These are phyloP conservation scores for Drosophila asahinai DNA, from an alignment of 1,140 invertebrate genomes.

Conservation along the genomic window DNA sequence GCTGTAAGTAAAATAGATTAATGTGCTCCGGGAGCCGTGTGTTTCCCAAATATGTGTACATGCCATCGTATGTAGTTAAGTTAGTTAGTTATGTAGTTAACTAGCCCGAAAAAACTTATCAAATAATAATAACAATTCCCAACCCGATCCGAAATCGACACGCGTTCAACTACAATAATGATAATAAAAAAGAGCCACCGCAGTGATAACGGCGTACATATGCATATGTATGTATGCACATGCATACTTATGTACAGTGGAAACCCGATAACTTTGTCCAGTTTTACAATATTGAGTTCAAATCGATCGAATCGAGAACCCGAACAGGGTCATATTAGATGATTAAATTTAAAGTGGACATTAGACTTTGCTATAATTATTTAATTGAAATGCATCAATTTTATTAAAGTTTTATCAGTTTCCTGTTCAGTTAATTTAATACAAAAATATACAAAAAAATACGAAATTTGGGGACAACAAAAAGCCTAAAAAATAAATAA, in stretches of 20 bases:
- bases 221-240: neutral
- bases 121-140: slow-evolving; percentile 8
- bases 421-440: too few relatives aligned
- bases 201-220: slow-evolving; percentile 26
- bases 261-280: neutral
- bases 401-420: too few relatives aligned
- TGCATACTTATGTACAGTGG: slow-evolving; percentile 5
- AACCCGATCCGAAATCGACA: slow-evolving; percentile 23
- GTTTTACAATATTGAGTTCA: too few relatives aligned
- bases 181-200: slow-evolving; percentile 32
- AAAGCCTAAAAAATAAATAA: too few relatives aligned
- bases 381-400: too few relatives aligned
- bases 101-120: neutral
- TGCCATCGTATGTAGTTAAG: neutral
- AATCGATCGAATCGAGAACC: too few relatives aligned
- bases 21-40: neutral
- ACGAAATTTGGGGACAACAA: too few relatives aligned
- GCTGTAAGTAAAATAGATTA: slow-evolving; percentile 90
- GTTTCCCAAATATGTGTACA: neutral
- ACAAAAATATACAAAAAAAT: too few relatives aligned
- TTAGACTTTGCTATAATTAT: too few relatives aligned
- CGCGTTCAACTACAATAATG: slow-evolving; percentile 17
- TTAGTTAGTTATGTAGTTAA: neutral
- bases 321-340: too few relatives aligned
- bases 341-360: too few relatives aligned